Base-by-base conservation (phyloP, 1,140 invertebrate genomes). In the Bombus pyrosoma region DNA sequence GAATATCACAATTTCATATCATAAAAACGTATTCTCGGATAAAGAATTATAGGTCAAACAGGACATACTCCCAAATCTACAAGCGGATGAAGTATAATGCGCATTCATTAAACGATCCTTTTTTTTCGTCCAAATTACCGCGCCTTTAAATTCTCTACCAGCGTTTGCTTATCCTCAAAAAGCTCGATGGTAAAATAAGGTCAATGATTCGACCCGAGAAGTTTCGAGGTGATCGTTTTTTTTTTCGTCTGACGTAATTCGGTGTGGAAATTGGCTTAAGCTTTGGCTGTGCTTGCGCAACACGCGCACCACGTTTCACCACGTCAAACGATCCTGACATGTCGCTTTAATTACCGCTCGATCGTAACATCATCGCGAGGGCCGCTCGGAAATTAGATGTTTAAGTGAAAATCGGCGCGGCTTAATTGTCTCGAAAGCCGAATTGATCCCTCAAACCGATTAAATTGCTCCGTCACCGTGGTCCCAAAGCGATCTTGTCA, bases 301-400 rank as follows among this genome's bases (percentile, higher is more conserved):
- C 18, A 9, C 22, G 34, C 37, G 10, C 37, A 12, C 37, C 39
- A 5, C 37, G 12, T n/a, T 22, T 37, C 66, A 81, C 28, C 28
- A 22, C 68, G 28, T 28, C n/a, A 39, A 59, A 57, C 73, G 69
- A 41, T 76, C 64, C 41, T 22, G 37, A 83, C 72, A 69, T 77
- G 74, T 77, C 81, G 72, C 62, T 83, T 83, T 83, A 83, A 83
- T 83, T 83, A 83, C 59, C 59, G 59, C 34, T 64, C 37, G 81
- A 66, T 59, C 62, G 74, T 71, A 72, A 53, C 68, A 69, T 83
- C 47, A 72, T 64, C 22, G 62, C 43, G 43, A 53, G 43, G 43
- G 12, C 43, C 28, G 41, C 8, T 68, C 72, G 32, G 81, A 68
- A 83, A 83, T 83, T 83, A 83, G 81, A 83, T 73, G 81, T 83